Evolutionary conservation across 2,113 vertebrate genomes (phyloP).

Genomic region (Xenopus tropicalis): DNA sequence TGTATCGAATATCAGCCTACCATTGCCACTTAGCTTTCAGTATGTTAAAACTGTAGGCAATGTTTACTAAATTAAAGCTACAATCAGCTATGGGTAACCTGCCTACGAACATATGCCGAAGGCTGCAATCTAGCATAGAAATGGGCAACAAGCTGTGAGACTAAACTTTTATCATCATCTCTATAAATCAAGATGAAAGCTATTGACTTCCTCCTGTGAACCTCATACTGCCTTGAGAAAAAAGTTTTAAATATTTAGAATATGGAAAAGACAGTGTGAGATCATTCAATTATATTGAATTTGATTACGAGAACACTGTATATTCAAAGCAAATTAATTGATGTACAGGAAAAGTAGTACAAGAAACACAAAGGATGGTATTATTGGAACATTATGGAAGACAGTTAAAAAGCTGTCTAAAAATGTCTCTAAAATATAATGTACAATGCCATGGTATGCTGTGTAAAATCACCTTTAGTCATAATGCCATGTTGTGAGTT

Average conservation of each 20-base stretch:
- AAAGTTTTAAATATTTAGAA: slow-evolving; percentile 65
- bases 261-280: slow-evolving; percentile 48
- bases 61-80: slow-evolving; percentile 67
- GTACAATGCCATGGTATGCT: too few species aligned
- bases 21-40: slow-evolving; percentile 56
- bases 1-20: slow-evolving; percentile 40
- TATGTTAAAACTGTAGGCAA: slow-evolving; percentile 59
- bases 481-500: too few species aligned
- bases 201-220: slow-evolving; percentile 67
- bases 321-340: slow-evolving; percentile 31
- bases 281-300: slow-evolving; percentile 39
- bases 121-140: slow-evolving; percentile 64
- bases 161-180: slow-evolving; percentile 74
- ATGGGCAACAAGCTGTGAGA: slow-evolving; percentile 68
- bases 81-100: slow-evolving; percentile 64
- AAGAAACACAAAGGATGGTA: background rate
- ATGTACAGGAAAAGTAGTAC: slow-evolving; percentile 14
- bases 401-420: too few species aligned
- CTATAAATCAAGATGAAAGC: slow-evolving; percentile 77
- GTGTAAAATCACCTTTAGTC: too few species aligned
- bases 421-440: too few species aligned
- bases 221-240: slow-evolving; percentile 61
- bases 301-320: slow-evolving; percentile 24
- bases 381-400: background rate
- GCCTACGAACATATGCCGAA: slow-evolving; percentile 71